Evolutionary conservation across 2,888 invertebrate genomes (phyloP).

Genomic region (Drymonia ruficornis): DNA sequence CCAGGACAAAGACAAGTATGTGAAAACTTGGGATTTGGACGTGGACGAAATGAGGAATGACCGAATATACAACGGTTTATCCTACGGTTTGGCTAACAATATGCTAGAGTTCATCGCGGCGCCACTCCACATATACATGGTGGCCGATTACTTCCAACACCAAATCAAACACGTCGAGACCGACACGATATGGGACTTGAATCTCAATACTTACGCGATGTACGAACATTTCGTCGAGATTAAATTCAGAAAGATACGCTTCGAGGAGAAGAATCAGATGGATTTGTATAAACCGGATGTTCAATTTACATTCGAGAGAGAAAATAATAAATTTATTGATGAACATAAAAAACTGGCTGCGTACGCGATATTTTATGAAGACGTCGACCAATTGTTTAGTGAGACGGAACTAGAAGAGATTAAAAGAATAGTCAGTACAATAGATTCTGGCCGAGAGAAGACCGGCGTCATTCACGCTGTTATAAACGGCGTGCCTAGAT

Average conservation of each 20-base stretch:
- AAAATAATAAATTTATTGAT: constrained; percentile 3
- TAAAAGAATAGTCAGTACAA: constrained; percentile 3
- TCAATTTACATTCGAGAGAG: constrained; percentile 10
- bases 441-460: constrained; percentile 13
- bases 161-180: constrained; percentile 6
- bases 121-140: constrained; percentile 22
- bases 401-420: constrained; percentile 10
- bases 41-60: too few relatives aligned
- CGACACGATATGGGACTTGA: constrained; percentile 19
- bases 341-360: constrained; percentile 23
- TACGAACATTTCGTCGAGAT: constrained; percentile 27
- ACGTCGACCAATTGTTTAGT: constrained; percentile 8
- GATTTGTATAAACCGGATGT: constrained; percentile 19
- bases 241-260: constrained; percentile 18
- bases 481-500: constrained; percentile 15
- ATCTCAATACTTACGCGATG: constrained; percentile 18
- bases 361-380: constrained; percentile 16
- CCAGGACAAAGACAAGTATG: not conserved
- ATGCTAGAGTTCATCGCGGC: not conserved
- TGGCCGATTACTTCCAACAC: constrained; percentile 15
- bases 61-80: not conserved
- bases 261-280: constrained; percentile 24
- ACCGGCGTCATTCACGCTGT: constrained; percentile 20
- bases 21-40: not conserved
- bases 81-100: too few relatives aligned